Evolutionary conservation across 2,113 vertebrate genomes (phyloP), one percentile per base, ranked within the genome.

Genomic region (Mola mola): DNA sequence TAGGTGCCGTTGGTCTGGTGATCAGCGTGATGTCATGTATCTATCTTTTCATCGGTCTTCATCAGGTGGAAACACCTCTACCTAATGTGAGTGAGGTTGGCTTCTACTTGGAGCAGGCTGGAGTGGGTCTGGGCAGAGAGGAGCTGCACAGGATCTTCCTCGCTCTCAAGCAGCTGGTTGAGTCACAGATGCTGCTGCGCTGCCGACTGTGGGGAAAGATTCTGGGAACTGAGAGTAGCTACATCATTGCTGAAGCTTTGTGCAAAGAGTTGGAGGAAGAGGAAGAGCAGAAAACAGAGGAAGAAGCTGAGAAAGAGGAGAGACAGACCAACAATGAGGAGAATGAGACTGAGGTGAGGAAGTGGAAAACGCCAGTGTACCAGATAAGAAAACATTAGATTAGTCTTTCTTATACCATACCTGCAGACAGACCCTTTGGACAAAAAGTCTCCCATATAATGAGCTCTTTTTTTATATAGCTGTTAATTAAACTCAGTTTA

Each of bases 141-240:
- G 97, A 98, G 89, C 92, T 78, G 63, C 95, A 94, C n/a, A 93
- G 89, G 37, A 75, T 98, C 79, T 91, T 94, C 57, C 94, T 99
- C 36, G 94, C 95, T 3, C 89, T 99, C 53, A 97, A 95, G 63
- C 94, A 94, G 15, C 91, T 99, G 6, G 82, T 92, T 15, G 92
- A 87, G 34, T 85, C 70, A 0, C 92, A 95, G 24, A 89, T 86
- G 12, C 82, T 98, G 52, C 92, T 90, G 47, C 92, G 36, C 26
- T 98, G 96, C 66, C 90, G 94, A 33, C 93, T 99, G 73, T 99
- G 97, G 97, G 97, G 97, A 4, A 98, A 97, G 79, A 93, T 99
- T 62, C 67, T 99, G 59, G 97, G 96, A 9, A 83, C 82, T 17
- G 85, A 93, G 57, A 90, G 79, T 74, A 95, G 91, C 87, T 99